These are phyloP conservation scores for Eueides isabella DNA, from an alignment of 1,140 invertebrate species.

Conservation along the genomic window DNA sequence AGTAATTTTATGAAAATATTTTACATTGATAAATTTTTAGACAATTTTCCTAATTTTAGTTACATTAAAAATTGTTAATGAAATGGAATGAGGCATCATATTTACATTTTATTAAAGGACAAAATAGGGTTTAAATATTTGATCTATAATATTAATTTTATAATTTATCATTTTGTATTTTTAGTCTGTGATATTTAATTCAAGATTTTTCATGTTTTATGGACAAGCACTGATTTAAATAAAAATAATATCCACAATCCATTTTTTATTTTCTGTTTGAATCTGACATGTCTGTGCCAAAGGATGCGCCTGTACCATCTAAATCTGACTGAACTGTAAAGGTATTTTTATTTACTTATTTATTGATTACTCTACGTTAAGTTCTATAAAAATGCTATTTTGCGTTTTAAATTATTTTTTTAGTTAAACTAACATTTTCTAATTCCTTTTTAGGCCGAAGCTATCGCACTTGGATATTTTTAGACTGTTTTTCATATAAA, in stretches of 20 bases:
- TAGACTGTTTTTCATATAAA: too few relatives aligned
- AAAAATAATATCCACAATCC: conserved; percentile 1
- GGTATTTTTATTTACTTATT: conserved; percentile 11
- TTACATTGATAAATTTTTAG: not conserved
- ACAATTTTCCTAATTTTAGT: not conserved
- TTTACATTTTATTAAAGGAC: not conserved
- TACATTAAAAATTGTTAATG: not conserved
- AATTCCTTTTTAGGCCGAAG: too few relatives aligned
- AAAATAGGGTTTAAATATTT: not conserved
- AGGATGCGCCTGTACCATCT: conserved; percentile 35
- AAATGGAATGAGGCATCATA: not conserved
- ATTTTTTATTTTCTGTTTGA: conserved; percentile 17
- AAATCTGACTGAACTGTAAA: conserved; percentile 27
- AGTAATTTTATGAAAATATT: not conserved
- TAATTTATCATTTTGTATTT: conserved; percentile 8
- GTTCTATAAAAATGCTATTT: too few relatives aligned
- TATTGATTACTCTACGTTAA: too few relatives aligned
- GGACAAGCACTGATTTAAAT: not conserved
- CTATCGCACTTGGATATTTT: too few relatives aligned
- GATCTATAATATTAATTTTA: not conserved
- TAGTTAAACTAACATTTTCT: too few relatives aligned
- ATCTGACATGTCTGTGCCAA: conserved; percentile 48
- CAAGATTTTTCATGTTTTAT: conserved; percentile 17
- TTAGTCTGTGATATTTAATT: conserved; percentile 27
- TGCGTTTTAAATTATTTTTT: too few relatives aligned